A percentile compares a stretch with the other conserved stretches of the same genome.
Conservation (phyloP, 2,113 vertebrate genomes). For the Oreochromis niloticus region DNA sequence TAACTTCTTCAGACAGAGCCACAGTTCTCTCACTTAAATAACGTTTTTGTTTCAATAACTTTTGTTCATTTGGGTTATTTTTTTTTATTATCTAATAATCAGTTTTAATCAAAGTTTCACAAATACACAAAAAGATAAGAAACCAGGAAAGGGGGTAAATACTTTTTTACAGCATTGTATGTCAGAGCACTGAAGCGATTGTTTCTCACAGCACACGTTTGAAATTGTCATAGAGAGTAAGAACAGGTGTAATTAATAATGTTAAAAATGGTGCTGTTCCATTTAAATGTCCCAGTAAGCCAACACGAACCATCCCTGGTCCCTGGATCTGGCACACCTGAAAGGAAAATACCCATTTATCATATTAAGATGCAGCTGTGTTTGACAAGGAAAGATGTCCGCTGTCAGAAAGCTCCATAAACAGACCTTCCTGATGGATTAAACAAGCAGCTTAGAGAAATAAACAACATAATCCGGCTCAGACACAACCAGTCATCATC, state of each 20-base stretch:
- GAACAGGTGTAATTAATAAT: slow-evolving; percentile 4
- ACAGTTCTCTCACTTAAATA: background rate
- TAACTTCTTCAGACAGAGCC: background rate
- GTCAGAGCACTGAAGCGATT: background rate
- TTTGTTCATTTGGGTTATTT: background rate
- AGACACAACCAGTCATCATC: background rate
- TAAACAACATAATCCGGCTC: background rate
- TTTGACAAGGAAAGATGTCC: background rate
- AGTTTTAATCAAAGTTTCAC: background rate
- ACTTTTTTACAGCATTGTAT: background rate
- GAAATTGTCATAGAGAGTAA: background rate
- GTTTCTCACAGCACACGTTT: background rate
- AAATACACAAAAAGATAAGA: background rate
- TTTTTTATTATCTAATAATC: background rate
- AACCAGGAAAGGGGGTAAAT: background rate
- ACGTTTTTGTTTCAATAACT: background rate
- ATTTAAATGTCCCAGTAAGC: background rate
- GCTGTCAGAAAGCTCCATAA: background rate
- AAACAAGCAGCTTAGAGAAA: background rate
- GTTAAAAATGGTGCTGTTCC: background rate
- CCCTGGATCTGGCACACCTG: background rate
- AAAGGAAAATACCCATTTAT: background rate
- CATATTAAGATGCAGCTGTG: slow-evolving; percentile 7
- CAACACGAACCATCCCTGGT: background rate
- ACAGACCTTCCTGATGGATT: background rate